These are phyloP conservation scores for Drepana falcataria DNA, from an alignment of 2,888 invertebrate species.

Conservation along the genomic window DNA sequence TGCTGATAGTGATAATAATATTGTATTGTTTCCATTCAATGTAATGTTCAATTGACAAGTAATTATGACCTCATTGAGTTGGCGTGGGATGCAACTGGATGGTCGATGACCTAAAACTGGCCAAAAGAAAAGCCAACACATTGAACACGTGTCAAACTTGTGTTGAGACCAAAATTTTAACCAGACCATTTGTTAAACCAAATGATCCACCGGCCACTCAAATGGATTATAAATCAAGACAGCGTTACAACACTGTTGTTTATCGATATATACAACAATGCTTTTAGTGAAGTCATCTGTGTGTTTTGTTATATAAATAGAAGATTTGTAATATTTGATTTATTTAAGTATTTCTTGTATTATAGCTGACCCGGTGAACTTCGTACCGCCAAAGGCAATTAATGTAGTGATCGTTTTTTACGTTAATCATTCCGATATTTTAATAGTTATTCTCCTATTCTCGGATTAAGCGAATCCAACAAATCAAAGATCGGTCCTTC, in stretches of 20 bases:
- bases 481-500: too few species aligned
- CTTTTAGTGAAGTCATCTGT: background rate
- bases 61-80: background rate
- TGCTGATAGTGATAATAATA: too few species aligned
- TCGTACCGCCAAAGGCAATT: too few species aligned
- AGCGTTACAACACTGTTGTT: background rate
- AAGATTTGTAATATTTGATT: background rate
- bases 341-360: background rate
- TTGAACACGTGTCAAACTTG: background rate
- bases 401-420: too few species aligned
- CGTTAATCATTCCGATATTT: too few species aligned
- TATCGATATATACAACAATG: background rate
- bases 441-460: too few species aligned
- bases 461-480: too few species aligned
- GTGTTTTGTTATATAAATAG: background rate
- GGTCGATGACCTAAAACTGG: background rate
- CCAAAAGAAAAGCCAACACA: background rate
- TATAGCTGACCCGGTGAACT: background rate
- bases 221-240: background rate
- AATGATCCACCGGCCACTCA: background rate
- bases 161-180: background rate
- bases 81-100: background rate
- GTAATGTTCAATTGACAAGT: background rate
- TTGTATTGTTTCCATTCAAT: too few species aligned
- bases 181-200: background rate